Percentiles rank a stretch among this genome's conserved stretches.
Evolutionary conservation across 2,113 vertebrate genomes (phyloP).

Genomic region (Rynchops niger): DNA sequence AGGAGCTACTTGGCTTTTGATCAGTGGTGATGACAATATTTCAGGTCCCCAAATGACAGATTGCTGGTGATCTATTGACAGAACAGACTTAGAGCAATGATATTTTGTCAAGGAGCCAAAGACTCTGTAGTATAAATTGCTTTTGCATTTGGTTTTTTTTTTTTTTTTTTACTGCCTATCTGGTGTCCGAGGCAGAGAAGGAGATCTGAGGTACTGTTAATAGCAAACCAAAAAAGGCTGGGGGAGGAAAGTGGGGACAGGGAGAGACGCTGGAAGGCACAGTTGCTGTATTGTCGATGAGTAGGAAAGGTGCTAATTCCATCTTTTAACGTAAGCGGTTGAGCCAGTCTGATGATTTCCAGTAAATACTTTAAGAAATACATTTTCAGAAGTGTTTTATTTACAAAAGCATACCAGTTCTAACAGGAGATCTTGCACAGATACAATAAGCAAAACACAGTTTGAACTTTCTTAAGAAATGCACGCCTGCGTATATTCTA

Average conservation of each 20-base stretch:
- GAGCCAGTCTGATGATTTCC: background rate
- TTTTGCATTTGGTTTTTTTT: background rate
- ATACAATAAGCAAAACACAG: background rate
- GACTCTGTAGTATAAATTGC: background rate
- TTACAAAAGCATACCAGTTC: background rate
- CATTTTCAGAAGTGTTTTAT: background rate
- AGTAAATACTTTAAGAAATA: background rate
- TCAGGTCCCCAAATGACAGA: background rate
- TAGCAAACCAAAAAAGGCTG: background rate
- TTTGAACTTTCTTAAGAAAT: background rate
- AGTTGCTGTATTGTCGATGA: background rate
- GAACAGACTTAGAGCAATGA: background rate
- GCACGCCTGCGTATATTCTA: background rate
- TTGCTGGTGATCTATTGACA: background rate
- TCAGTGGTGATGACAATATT: background rate
- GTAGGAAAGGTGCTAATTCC: background rate
- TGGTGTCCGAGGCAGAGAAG: background rate
- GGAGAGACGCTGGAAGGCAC: background rate
- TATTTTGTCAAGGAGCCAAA: constrained; percentile 21
- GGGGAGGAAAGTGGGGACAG: background rate
- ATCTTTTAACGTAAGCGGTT: background rate
- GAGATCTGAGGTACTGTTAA: background rate
- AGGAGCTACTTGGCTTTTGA: constrained; percentile 21
- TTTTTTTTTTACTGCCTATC: background rate
- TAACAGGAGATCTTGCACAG: background rate